These are phyloP conservation scores for Oligia strigilis DNA, from an alignment of 2,888 invertebrate genomes.

Conservation along the genomic window DNA sequence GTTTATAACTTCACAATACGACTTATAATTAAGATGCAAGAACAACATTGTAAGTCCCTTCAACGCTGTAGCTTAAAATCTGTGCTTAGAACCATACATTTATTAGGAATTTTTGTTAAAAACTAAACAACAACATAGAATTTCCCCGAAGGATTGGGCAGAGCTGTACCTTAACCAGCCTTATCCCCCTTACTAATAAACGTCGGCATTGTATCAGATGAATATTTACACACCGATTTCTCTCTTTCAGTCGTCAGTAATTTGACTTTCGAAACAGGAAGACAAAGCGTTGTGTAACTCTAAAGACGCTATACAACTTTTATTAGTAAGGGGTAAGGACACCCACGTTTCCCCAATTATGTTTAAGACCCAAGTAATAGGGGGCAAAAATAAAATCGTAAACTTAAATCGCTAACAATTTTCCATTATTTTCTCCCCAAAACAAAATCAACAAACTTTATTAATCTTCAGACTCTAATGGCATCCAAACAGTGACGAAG, in stretches of 20 bases:
- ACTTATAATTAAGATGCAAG: background rate
- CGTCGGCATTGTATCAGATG: too few relatives aligned
- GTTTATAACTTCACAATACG: background rate
- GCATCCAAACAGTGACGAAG: slow-evolving; percentile 71
- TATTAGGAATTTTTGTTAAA: background rate
- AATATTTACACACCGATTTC: too few relatives aligned
- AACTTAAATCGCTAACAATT: background rate
- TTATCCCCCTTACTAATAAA: too few relatives aligned
- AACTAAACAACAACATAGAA: background rate
- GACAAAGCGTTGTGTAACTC: too few relatives aligned
- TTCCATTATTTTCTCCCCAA: slow-evolving; percentile 4
- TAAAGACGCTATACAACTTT: too few relatives aligned
- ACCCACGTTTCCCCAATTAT: background rate
- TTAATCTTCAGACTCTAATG: slow-evolving; percentile 51
- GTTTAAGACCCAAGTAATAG: background rate
- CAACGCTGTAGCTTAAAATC: background rate
- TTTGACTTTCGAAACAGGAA: too few relatives aligned
- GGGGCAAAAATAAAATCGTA: background rate
- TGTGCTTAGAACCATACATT: too few relatives aligned
- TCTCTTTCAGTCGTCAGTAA: too few relatives aligned
- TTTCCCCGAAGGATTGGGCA: background rate
- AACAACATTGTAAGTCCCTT: background rate
- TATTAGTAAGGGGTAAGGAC: too few relatives aligned
- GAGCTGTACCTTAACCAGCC: background rate
- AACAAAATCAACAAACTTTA: slow-evolving; percentile 48